A percentile compares a stretch with the other conserved stretches of the same genome.
phyloP scores from a whole-genome alignment of 2,797 vertebrate genomes.

The Gobio occitaniae region DNA sequence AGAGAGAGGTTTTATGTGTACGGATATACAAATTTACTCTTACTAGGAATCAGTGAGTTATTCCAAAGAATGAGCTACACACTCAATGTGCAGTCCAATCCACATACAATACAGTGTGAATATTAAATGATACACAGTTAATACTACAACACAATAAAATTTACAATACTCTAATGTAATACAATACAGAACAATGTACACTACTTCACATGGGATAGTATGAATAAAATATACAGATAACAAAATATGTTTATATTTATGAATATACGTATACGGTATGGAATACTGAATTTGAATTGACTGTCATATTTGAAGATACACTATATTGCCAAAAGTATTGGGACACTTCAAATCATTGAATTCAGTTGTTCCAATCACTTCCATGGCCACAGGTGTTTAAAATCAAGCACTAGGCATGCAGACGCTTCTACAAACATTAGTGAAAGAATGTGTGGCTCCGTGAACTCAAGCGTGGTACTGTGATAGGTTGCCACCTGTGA shows the following conservation, averaged over 20 bases:
- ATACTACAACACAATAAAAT: not conserved
- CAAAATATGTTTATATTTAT: not conserved
- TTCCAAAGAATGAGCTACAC: constrained; percentile 11
- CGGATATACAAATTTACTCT: constrained; percentile 41
- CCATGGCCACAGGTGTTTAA: no score
- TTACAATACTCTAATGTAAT: not conserved
- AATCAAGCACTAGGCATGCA: no score
- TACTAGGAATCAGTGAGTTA: constrained; percentile 19
- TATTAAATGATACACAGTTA: not conserved
- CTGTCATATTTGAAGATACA: not conserved
- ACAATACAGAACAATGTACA: not conserved
- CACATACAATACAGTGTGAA: not conserved
- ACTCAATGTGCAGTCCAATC: not conserved
- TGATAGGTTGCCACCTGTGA: no score
- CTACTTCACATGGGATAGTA: not conserved
- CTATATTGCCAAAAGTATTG: no score
- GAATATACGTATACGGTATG: not conserved
- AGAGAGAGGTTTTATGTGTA: constrained; percentile 32
- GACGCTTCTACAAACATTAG: no score
- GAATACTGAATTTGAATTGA: not conserved
- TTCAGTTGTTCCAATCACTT: no score
- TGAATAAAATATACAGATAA: not conserved
- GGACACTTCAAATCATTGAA: no score
- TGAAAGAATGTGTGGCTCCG: no score
- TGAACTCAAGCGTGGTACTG: no score